Evolutionary conservation across 2,113 vertebrate genomes (phyloP).

Genomic region (Xerus inauris): DNA sequence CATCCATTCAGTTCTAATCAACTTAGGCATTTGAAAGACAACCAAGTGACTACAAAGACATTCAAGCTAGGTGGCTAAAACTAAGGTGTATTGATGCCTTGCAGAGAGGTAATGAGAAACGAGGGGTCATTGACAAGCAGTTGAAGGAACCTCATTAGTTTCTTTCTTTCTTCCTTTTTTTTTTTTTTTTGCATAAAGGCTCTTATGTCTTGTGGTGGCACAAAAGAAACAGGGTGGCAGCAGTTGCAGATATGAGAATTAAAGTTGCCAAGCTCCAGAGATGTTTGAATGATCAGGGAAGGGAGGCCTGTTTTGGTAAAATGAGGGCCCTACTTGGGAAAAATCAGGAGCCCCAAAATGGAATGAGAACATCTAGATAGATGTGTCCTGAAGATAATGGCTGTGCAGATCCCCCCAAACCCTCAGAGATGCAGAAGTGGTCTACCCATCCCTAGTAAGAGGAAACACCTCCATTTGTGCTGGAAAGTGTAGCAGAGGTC

Average conservation of each 20-base stretch:
- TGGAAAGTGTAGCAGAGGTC: not conserved
- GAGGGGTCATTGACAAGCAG: not conserved
- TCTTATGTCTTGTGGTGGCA: not conserved
- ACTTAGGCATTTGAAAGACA: constrained; percentile 16
- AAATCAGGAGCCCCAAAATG: not conserved
- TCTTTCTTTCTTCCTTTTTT: no score
- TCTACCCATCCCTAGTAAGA: not conserved
- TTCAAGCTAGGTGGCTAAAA: not conserved
- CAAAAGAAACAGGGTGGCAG: not conserved
- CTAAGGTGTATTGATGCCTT: not conserved
- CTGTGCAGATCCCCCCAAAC: not conserved
- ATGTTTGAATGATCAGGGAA: not conserved
- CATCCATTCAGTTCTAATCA: not conserved
- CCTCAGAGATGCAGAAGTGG: not conserved
- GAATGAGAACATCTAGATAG: not conserved
- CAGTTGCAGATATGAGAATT: not conserved
- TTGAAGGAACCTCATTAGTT: not conserved
- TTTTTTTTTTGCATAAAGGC: no score
- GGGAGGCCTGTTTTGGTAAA: not conserved
- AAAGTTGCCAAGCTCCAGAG: not conserved
- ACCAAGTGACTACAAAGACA: not conserved
- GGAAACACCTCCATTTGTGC: not conserved
- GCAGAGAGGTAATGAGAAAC: not conserved
- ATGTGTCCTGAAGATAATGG: not conserved
- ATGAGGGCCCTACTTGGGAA: not conserved